Evolutionary conservation across 1,140 invertebrate species (phyloP).

Genomic region (Caenorhabditis elegans): DNA sequence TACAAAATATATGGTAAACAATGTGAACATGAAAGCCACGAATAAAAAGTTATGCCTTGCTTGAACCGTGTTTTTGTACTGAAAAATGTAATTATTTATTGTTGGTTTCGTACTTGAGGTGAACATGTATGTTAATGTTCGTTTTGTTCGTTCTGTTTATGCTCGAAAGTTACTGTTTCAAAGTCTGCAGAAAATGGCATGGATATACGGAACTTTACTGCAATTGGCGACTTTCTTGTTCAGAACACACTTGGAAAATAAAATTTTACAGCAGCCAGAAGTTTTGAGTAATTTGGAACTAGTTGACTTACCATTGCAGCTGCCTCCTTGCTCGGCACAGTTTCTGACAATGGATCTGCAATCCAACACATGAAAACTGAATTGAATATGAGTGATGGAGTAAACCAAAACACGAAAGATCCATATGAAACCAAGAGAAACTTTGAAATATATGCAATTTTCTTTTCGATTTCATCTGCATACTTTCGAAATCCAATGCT

Average conservation of each 20-base stretch:
- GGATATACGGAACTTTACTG: too few species aligned
- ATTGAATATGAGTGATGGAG: neutral
- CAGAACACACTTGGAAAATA: too few species aligned
- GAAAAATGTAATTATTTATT: too few species aligned
- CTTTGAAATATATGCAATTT: neutral
- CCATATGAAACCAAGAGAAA: neutral
- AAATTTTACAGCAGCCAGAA: too few species aligned
- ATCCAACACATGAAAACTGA: neutral
- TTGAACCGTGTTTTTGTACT: neutral
- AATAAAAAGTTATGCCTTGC: neutral
- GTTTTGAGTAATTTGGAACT: too few species aligned
- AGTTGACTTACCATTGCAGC: too few species aligned
- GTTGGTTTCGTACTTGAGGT: too few species aligned
- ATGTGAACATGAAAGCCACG: neutral
- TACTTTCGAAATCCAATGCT: neutral
- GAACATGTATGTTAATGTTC: too few species aligned
- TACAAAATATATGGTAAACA: neutral
- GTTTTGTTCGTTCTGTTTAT: too few species aligned
- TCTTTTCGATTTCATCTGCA: neutral
- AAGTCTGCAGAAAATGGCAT: too few species aligned
- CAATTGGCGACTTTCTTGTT: too few species aligned
- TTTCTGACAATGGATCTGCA: neutral
- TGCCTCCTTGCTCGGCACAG: neutral
- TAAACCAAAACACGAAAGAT: neutral
- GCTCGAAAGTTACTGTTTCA: too few species aligned